These are phyloP conservation scores for Eptesicus fuscus DNA, from an alignment of 2,113 vertebrate species.

Conservation along the genomic window DNA sequence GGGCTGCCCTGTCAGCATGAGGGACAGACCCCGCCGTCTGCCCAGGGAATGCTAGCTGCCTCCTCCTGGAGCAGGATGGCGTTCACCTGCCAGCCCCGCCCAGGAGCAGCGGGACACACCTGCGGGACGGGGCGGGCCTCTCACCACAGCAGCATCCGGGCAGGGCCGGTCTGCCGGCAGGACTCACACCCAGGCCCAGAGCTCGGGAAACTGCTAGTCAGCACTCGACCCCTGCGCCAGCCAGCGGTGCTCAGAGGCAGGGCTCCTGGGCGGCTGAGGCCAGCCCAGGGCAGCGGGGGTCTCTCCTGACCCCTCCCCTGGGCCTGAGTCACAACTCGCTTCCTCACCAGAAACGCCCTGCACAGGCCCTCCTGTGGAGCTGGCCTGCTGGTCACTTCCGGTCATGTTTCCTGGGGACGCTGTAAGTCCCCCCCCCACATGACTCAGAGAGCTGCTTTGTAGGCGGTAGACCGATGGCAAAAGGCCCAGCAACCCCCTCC, in stretches of 20 bases:
- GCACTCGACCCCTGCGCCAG: accelerated
- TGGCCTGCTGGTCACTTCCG: too few relatives aligned
- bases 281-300: accelerated
- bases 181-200: too few relatives aligned
- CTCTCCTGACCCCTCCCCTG: not conserved
- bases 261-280: not conserved
- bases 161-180: accelerated
- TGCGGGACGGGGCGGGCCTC: not conserved
- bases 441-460: not conserved
- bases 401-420: not conserved
- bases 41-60: not conserved
- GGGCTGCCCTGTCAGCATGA: not conserved
- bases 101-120: accelerated
- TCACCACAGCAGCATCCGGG: accelerated
- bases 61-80: not conserved
- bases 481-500: not conserved
- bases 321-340: not conserved
- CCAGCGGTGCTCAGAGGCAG: not conserved
- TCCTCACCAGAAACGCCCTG: not conserved
- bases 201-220: accelerated
- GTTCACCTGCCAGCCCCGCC: not conserved
- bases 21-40: too few relatives aligned
- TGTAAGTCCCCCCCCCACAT: not conserved
- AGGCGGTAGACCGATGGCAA: accelerated
- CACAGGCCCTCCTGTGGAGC: accelerated